Conservation (phyloP, 2,113 vertebrate genomes). For the Channa argus region DNA sequence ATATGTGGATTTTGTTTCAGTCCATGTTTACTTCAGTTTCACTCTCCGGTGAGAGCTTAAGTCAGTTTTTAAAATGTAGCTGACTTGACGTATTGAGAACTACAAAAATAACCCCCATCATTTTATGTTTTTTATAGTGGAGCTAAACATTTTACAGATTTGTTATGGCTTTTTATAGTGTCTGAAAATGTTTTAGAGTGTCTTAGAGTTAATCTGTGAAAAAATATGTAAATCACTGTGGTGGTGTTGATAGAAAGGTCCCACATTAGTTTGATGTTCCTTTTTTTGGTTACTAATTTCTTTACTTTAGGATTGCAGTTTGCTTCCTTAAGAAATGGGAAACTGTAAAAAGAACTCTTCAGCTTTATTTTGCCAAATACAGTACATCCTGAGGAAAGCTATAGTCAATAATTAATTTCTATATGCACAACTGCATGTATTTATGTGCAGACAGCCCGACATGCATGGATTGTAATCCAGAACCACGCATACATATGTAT, state of each 20-base stretch:
- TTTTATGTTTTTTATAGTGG: too few species aligned
- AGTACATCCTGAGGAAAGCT: constrained; percentile 9
- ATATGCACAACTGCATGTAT: constrained; percentile 7
- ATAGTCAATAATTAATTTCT: constrained; percentile 25
- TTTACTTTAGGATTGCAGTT: neutral
- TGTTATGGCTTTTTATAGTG: too few species aligned
- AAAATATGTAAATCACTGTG: neutral
- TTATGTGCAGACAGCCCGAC: neutral
- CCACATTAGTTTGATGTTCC: neutral
- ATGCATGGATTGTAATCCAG: constrained; percentile 9
- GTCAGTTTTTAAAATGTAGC: constrained; percentile 53
- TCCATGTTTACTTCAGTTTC: constrained; percentile 39
- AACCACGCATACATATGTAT: constrained; percentile 29
- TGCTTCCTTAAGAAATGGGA: too few species aligned
- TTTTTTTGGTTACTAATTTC: too few species aligned
- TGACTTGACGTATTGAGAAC: constrained; percentile 65
- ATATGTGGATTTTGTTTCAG: constrained; percentile 30
- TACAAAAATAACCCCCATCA: neutral
- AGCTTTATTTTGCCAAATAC: too few species aligned
- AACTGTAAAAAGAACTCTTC: too few species aligned
- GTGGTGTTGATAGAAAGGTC: too few species aligned
- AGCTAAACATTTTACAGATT: too few species aligned
- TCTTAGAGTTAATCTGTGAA: too few species aligned
- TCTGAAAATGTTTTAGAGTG: too few species aligned
- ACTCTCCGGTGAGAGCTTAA: constrained; percentile 51